Base-by-base conservation (phyloP, 1,140 invertebrate genomes). In the Spodoptera frugiperda region DNA sequence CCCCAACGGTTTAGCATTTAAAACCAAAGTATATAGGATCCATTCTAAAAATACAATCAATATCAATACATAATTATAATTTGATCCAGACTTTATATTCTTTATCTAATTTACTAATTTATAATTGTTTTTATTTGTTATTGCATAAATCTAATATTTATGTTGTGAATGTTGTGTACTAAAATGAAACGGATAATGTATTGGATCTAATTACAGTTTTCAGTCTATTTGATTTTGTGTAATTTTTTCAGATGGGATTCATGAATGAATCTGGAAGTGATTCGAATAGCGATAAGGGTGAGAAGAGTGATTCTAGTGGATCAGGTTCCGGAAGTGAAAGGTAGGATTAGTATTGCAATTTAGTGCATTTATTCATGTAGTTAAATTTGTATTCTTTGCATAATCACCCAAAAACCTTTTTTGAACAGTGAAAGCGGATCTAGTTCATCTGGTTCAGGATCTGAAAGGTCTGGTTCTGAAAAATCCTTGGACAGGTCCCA, bases 201-300 rank as follows among this genome's bases (percentile, higher is more conserved):
- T 3, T 5, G 9, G 5, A 39, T 3, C 33, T 8, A 39, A 39
- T 9, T 39, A 6, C 1, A 39, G 3, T 61, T 17, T 74, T 17
- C 55, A 51, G 14, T 21, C 15, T 6, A 12, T 33, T 74, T 63
- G 84, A 70, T 82, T 51, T 79, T 82, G 19, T 65, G n/a, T 49
- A 73, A 84, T 80, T 83, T 68, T 95, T 95, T 80, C 91, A 96
- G 95, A 95, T 95, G 89, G 95, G 94, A 71, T 94, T 91, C 79
- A 95, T 95, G 85, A 94, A 95, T 87, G 95, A 95, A 91, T 96
- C 95, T 84, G 95, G 94, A 82, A 96, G 95, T 90, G 95, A 95
- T 87, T 96, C 95, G 79, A 95, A 95, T 63, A 96, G 95, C 92
- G 95, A 96, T 33, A 94, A 94, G 82, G 90, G 89, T 55, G 88